Evolutionary conservation across 2,113 vertebrate species (phyloP).

Genomic region (Mixornis gularis): DNA sequence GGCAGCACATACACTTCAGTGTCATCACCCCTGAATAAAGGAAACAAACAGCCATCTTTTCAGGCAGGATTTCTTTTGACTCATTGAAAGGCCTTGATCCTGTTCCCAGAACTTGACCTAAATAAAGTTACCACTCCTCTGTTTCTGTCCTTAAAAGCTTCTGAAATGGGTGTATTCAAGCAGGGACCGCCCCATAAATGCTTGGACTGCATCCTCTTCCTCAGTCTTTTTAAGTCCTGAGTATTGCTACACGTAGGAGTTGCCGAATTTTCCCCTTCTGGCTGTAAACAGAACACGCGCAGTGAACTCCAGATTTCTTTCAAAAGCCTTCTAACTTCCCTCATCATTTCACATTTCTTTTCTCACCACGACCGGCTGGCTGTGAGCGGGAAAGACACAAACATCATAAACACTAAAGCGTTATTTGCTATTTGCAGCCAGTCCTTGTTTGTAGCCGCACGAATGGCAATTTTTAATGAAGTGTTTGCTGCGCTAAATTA

Average conservation of each 20-base stretch:
- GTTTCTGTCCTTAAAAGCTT: neutral
- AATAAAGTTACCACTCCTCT: neutral
- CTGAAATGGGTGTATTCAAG: neutral
- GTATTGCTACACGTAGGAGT: neutral
- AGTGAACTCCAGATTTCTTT: neutral
- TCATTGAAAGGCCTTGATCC: neutral
- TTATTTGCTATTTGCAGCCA: neutral
- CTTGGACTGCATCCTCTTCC: neutral
- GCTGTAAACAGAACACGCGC: rapidly evolving
- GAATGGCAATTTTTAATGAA: neutral
- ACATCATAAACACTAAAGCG: rapidly evolving
- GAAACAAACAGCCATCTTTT: neutral
- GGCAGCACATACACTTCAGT: neutral
- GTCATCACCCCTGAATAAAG: neutral
- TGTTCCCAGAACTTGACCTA: conserved; percentile 52
- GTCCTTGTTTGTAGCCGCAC: neutral
- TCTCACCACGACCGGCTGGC: neutral
- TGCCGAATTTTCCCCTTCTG: neutral
- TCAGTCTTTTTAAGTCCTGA: neutral
- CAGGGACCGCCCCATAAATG: neutral
- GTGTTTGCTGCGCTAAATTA: neutral
- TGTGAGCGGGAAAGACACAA: neutral
- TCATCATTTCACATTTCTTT: neutral
- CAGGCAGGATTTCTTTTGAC: conserved; percentile 21
- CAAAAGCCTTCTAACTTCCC: neutral